Evolutionary conservation across 1,140 invertebrate species (phyloP).

Genomic region (Saccostrea echinata): DNA sequence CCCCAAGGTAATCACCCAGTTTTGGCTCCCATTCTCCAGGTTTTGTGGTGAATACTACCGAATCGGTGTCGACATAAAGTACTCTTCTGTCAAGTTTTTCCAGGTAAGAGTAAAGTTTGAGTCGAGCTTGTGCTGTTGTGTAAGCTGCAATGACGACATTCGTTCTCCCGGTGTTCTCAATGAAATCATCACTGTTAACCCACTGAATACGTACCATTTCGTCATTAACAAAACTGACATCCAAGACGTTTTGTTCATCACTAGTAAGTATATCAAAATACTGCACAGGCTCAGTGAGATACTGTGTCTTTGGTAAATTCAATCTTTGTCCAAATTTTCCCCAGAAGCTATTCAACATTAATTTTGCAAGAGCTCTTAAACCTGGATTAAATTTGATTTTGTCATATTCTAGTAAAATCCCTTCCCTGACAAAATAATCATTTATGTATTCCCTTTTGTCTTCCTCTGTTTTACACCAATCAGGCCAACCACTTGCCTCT

Average conservation of each 20-base stretch:
- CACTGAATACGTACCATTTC: too few species aligned
- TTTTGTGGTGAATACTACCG: conserved; percentile 73
- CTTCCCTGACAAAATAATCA: conserved; percentile 73
- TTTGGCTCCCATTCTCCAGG: conserved; percentile 21
- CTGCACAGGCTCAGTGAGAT: conserved; percentile 63
- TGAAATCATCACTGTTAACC: too few species aligned
- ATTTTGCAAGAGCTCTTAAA: conserved; percentile 62
- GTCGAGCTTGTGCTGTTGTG: too few species aligned
- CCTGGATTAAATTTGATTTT: conserved; percentile 77
- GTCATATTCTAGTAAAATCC: conserved; percentile 72
- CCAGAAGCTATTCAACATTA: conserved; percentile 66
- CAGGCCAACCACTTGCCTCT: conserved; percentile 60
- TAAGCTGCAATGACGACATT: too few species aligned
- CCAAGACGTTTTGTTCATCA: conserved; percentile 7
- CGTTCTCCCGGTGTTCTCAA: too few species aligned
- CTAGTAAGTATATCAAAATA: conserved; percentile 27
- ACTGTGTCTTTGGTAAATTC: conserved; percentile 67
- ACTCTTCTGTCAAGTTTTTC: conserved; percentile 69
- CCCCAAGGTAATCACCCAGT: conserved; percentile 44
- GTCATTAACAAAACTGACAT: conserved; percentile 25
- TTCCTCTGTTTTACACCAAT: conserved; percentile 58
- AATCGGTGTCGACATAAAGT: conserved; percentile 66
- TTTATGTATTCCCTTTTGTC: conserved; percentile 71
- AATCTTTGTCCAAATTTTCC: conserved; percentile 62
- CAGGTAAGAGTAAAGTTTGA: conserved; percentile 77